Conservation (phyloP, 2,113 vertebrate genomes). For the Stomatorhinus ivindoensis region DNA sequence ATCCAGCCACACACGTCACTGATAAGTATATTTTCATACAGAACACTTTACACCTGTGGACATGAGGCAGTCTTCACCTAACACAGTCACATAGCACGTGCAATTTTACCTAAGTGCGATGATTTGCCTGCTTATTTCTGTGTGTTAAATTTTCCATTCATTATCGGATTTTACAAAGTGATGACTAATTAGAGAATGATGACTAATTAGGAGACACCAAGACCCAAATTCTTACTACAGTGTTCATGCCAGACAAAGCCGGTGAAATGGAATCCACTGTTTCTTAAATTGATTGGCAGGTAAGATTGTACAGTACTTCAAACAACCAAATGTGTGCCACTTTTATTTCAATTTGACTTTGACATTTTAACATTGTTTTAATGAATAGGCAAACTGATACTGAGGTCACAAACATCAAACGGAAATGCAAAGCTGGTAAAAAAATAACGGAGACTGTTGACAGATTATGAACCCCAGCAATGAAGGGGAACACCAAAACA, state of each 20-base stretch:
- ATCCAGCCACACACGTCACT: neutral
- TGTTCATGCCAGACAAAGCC: neutral
- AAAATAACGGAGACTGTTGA: neutral
- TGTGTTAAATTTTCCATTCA: neutral
- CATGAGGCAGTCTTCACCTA: neutral
- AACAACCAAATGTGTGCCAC: neutral
- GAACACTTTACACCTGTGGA: neutral
- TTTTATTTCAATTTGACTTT: conserved; percentile 6
- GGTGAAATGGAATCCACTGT: neutral
- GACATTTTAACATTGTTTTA: conserved; percentile 14
- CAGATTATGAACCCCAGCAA: neutral
- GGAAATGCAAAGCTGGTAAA: neutral
- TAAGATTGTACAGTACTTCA: neutral
- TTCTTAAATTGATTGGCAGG: neutral
- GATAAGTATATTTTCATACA: neutral
- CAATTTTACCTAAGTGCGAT: neutral
- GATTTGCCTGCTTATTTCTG: neutral
- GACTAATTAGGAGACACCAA: neutral
- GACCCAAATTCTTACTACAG: neutral
- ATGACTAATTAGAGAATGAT: neutral
- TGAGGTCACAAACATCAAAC: neutral
- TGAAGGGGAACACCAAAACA: conserved; percentile 1
- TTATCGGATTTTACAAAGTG: neutral
- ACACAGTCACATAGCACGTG: neutral
- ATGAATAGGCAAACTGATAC: conserved; percentile 10